A percentile compares a stretch with the other conserved stretches of the same genome.
phyloP scores from a whole-genome alignment of 1,140 invertebrate species.

The Sminthurinus signatus region DNA sequence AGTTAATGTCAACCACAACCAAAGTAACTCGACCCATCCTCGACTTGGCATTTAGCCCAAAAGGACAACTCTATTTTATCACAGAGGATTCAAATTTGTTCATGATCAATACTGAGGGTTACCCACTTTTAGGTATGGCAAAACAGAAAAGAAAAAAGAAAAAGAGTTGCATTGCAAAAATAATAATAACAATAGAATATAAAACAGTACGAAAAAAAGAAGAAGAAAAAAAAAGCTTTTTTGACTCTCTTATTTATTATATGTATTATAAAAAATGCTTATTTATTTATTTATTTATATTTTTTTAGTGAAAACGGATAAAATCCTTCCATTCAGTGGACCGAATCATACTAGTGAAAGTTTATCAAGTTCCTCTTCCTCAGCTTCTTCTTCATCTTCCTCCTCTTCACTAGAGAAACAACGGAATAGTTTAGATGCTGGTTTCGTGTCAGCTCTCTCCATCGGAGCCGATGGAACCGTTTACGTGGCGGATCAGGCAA shows the following conservation, averaged over 20 bases:
- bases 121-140: slow-evolving; percentile 26
- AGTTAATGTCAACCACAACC: slow-evolving; percentile 49
- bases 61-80: slow-evolving; percentile 87
- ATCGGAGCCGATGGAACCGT: slow-evolving; percentile 89
- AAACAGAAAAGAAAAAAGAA: no score
- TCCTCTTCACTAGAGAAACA: slow-evolving; percentile 44
- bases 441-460: slow-evolving; percentile 80
- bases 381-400: no score
- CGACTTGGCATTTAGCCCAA: slow-evolving; percentile 82
- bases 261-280: no score
- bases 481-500: slow-evolving; percentile 88
- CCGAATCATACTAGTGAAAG: background rate
- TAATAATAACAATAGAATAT: no score
- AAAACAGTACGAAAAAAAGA: no score
- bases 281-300: no score
- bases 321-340: slow-evolving; percentile 24
- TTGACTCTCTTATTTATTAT: no score
- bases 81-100: slow-evolving; percentile 46
- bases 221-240: no score
- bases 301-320: no score
- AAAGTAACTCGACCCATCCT: slow-evolving; percentile 40
- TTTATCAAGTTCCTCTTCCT: no score
- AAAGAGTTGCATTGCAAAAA: no score
- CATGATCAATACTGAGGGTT: slow-evolving; percentile 24
- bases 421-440: slow-evolving; percentile 76